Base-by-base conservation (phyloP, 2,888 invertebrate genomes). In the Plagodis dolabraria region DNA sequence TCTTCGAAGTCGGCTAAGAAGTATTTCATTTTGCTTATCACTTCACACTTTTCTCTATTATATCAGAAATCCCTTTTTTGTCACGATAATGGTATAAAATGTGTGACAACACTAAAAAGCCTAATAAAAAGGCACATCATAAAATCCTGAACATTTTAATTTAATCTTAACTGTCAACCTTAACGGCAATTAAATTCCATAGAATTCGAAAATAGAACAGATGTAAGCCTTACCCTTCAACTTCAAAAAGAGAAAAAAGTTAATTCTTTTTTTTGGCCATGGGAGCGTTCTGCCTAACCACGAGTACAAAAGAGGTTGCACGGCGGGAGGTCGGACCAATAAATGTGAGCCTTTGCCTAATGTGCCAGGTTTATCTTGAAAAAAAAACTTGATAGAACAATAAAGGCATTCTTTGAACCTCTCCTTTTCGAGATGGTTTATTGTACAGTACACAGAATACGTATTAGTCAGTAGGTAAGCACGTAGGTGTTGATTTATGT, bases 351-450 rank as follows among this genome's bases (percentile, higher is more conserved):
- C 63, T 65, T 59, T 35, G 36, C 61, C 65, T 72, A 72, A 71
- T 71, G 71, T 69, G 67, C 65, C 60, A 62, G 77, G 62, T 76
- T 80, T 79, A 79, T 79, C 79, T 79, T 70, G 63, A 74, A 77
- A 76, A 74, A 66, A 64, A 71, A 71, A 76, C 57, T 58, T 55
- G 57, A 67, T 72, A 77, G 78, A 79, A 82, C 82, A 82, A 82
- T 79, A 72, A 71, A 68, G 54, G 65, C 64, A 65, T 72, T 77
- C 75, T 77, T 72, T 73, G 72, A 63, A 65, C 48, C 60, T 52
- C 47, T 64, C 54, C 65, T 55, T 68, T 57, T 63, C 53, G 50
- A 53, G 61, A 22, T 22, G 22, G 40, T 36, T 9, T 36, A 8
- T 7, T 7, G 36, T 9, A 40, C 40, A 5, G 35, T 60, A 59